A percentile compares a stretch with the other conserved stretches of the same genome.
Conservation (phyloP, 2,797 vertebrate species). For the Antrozous pallidus region DNA sequence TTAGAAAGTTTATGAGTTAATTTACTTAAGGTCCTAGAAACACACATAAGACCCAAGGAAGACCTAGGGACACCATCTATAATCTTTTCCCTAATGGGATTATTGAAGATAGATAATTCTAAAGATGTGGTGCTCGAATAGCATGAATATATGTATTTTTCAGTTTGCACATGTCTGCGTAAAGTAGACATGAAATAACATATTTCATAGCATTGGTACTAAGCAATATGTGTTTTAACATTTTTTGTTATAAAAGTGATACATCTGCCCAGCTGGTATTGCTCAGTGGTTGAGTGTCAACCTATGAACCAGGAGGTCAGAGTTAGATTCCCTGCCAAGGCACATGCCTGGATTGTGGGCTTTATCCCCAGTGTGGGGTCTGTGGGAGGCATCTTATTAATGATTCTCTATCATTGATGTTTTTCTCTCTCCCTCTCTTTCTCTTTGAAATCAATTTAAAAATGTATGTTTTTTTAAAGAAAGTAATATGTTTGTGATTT, state of each 20-base stretch:
- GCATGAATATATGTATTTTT: neutral
- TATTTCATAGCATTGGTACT: neutral
- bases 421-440: too few species aligned
- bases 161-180: neutral
- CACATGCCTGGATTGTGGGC: too few species aligned
- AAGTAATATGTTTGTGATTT: neutral
- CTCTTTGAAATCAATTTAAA: too few species aligned
- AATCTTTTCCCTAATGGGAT: slow-evolving; percentile 30
- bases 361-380: too few species aligned
- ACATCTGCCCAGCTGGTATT: neutral
- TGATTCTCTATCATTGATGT: too few species aligned
- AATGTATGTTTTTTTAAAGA: too few species aligned
- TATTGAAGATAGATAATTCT: slow-evolving; percentile 23
- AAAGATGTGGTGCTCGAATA: slow-evolving; percentile 22
- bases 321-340: too few species aligned
- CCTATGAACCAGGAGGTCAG: too few species aligned
- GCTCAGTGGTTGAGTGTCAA: too few species aligned
- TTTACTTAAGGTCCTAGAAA: slow-evolving; percentile 58
- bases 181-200: neutral
- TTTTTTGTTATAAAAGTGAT: slow-evolving; percentile 3
- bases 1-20: slow-evolving; percentile 67
- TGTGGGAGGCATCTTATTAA: too few species aligned
- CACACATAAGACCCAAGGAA: neutral
- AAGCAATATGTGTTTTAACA: neutral
- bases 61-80: neutral